Evolutionary conservation across 2,797 vertebrate genomes (phyloP).

Genomic region (Sphenodon punctatus): DNA sequence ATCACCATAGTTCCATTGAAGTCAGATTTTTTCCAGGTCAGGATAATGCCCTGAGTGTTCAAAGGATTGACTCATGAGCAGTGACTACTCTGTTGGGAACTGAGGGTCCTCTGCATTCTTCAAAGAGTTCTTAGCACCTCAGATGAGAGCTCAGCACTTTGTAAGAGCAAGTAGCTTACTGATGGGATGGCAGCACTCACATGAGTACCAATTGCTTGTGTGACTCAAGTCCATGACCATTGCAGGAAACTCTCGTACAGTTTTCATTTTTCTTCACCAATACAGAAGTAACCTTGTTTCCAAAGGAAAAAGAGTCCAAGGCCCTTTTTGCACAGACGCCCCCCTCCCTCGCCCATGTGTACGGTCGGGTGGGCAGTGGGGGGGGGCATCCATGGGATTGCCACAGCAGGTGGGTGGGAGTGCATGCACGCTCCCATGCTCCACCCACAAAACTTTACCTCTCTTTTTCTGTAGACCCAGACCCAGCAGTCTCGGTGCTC

Average conservation of each 20-base stretch:
- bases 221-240: slow-evolving; percentile 46
- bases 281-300: slow-evolving; percentile 53
- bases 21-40: not conserved
- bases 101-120: not conserved
- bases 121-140: not conserved
- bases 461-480: too few relatives aligned
- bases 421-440: too few relatives aligned
- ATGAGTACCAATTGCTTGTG: slow-evolving; percentile 48
- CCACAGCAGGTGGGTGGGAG: too few relatives aligned
- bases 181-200: slow-evolving; percentile 28
- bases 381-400: too few relatives aligned
- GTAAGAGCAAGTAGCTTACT: too few relatives aligned
- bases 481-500: too few relatives aligned
- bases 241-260: slow-evolving; percentile 32
- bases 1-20: slow-evolving; percentile 1
- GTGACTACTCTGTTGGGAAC: not conserved
- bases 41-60: not conserved
- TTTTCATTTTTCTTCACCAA: slow-evolving; percentile 16
- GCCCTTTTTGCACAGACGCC: too few relatives aligned
- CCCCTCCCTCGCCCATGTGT: too few relatives aligned
- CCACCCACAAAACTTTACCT: too few relatives aligned
- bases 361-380: too few relatives aligned
- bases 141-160: too few relatives aligned
- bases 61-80: not conserved
- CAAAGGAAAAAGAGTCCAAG: slow-evolving; percentile 1